Percentiles rank a stretch among this genome's conserved stretches.
phyloP scores from a whole-genome alignment of 2,797 vertebrate genomes.

The Rhinatrema bivittatum region DNA sequence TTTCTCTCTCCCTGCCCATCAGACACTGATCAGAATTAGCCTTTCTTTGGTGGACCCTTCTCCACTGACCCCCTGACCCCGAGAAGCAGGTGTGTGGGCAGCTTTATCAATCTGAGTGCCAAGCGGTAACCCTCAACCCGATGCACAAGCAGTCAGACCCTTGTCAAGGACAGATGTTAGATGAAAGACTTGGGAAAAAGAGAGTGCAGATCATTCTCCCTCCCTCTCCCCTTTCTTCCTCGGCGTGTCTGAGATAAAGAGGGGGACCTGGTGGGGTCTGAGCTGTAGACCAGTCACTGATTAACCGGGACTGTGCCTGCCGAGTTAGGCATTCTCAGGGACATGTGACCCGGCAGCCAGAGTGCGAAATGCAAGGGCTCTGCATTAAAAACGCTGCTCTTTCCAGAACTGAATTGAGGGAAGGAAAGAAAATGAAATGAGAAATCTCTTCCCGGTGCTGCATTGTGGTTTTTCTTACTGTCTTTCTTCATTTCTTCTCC shows the following conservation, averaged over 20 bases:
- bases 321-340: background rate
- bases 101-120: background rate
- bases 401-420: too few species aligned
- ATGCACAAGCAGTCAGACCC: background rate
- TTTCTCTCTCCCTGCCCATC: too few species aligned
- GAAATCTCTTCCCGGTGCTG: too few species aligned
- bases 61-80: constrained; percentile 46
- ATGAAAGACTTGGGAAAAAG: constrained; percentile 43
- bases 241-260: constrained; percentile 25
- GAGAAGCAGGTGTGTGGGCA: constrained; percentile 50
- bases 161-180: constrained; percentile 54
- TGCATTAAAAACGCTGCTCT: too few species aligned
- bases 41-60: constrained; percentile 8
- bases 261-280: constrained; percentile 1
- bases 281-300: constrained; percentile 22
- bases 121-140: background rate
- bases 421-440: too few species aligned
- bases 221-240: background rate
- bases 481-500: too few species aligned
- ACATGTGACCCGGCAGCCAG: background rate
- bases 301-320: constrained; percentile 19
- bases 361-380: too few species aligned
- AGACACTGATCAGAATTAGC: background rate
- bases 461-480: too few species aligned
- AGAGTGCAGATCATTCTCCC: constrained; percentile 46